A percentile compares a stretch with the other conserved stretches of the same genome.
Evolutionary conservation across 2,797 vertebrate genomes (phyloP).

Genomic region (Sebastes jordani): DNA sequence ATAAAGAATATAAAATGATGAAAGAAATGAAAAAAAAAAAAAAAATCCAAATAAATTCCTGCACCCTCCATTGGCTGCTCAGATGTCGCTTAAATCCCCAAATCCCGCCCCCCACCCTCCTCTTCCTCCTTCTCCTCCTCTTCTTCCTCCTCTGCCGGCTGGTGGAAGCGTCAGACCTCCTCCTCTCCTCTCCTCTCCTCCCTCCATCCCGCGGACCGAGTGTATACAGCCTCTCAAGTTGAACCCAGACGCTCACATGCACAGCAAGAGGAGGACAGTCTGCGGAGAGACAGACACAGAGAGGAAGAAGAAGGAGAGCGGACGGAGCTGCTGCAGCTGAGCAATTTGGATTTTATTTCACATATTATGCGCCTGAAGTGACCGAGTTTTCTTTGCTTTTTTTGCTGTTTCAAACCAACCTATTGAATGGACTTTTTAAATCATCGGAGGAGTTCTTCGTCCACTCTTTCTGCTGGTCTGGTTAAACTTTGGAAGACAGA

Average conservation of each 20-base stretch:
- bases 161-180: conserved; percentile 61
- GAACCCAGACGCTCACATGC: conserved; percentile 45
- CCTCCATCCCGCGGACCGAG: conserved; percentile 64
- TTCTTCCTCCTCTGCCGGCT: conserved; percentile 52
- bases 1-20: not conserved
- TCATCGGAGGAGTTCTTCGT: conserved; percentile 17
- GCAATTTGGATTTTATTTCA: conserved; percentile 53
- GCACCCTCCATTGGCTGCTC: conserved; percentile 64
- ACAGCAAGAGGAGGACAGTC: conserved; percentile 42
- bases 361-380: conserved; percentile 12
- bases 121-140: conserved; percentile 32
- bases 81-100: conserved; percentile 58
- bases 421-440: conserved; percentile 51
- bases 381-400: conserved; percentile 28
- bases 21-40: not conserved
- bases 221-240: conserved; percentile 69
- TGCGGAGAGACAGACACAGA: conserved; percentile 21
- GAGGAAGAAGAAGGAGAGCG: conserved; percentile 16
- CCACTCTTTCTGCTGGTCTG: conserved; percentile 5
- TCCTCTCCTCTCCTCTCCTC: conserved; percentile 46
- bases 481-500: conserved; percentile 56
- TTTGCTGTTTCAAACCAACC: not conserved
- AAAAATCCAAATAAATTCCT: conserved; percentile 2
- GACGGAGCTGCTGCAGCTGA: conserved; percentile 40
- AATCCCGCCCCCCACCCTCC: too few relatives aligned